phyloP scores from a whole-genome alignment of 2,113 vertebrate species.

The Cathartes aura region DNA sequence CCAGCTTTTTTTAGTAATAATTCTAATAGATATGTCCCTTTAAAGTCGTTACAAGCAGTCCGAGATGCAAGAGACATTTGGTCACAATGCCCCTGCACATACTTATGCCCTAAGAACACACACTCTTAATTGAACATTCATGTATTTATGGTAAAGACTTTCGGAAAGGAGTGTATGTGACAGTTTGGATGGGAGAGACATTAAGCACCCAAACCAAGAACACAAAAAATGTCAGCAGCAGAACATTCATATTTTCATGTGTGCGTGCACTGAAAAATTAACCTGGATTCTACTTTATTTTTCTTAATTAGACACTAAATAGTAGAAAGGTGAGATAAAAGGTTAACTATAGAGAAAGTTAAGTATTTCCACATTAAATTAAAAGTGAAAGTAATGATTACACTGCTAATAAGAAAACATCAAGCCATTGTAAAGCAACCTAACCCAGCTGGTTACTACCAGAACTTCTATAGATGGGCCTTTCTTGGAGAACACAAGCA shows the following conservation, averaged over 20 bases:
- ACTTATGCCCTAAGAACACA: neutral
- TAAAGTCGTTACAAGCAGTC: neutral
- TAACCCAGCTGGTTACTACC: neutral
- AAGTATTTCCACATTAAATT: neutral
- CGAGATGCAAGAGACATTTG: neutral
- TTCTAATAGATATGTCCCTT: neutral
- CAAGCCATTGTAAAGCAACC: neutral
- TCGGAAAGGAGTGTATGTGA: neutral
- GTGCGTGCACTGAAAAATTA: accelerated
- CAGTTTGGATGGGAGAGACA: neutral
- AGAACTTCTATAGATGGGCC: neutral
- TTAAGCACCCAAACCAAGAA: neutral
- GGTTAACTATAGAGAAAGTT: neutral
- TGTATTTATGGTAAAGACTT: neutral
- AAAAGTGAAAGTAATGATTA: neutral
- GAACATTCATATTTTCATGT: neutral
- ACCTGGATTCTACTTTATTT: neutral
- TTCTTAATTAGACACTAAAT: neutral
- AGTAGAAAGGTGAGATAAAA: neutral
- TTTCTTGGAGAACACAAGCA: neutral
- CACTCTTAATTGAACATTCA: neutral
- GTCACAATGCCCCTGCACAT: neutral
- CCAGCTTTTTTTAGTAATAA: neutral
- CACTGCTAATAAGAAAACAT: neutral
- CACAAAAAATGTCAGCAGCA: neutral